phyloP scores from a whole-genome alignment of 2,797 vertebrate genomes.

The Pseudochromis fuscus region DNA sequence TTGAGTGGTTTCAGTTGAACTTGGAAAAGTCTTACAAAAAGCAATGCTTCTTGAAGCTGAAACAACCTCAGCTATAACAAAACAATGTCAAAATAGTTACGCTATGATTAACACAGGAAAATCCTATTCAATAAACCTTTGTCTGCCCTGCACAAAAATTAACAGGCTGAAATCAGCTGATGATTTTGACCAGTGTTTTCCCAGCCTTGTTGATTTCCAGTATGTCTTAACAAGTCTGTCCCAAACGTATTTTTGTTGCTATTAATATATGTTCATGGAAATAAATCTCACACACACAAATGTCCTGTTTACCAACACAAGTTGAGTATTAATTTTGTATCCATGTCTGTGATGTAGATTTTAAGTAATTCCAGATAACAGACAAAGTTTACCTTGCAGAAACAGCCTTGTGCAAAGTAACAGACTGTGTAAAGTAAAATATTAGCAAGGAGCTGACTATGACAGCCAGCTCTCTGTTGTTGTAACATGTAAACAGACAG shows the following conservation, averaged over 20 bases:
- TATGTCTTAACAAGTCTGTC: not conserved
- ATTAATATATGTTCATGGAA: not conserved
- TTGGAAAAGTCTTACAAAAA: not conserved
- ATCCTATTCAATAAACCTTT: not conserved
- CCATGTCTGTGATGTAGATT: conserved; percentile 6
- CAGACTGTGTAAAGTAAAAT: conserved; percentile 8
- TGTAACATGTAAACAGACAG: conserved; percentile 32
- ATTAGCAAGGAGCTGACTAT: not conserved
- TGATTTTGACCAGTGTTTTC: conserved; percentile 21
- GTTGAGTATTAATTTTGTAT: not conserved
- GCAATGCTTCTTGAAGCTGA: not conserved
- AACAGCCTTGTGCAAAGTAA: conserved; percentile 9
- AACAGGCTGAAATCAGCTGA: conserved; percentile 3
- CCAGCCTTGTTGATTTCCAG: not conserved
- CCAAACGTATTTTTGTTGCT: not conserved
- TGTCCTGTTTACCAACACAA: not conserved
- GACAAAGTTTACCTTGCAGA: no score
- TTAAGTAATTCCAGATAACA: no score
- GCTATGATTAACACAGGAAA: not conserved
- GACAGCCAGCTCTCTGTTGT: not conserved
- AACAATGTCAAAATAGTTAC: conserved; percentile 10
- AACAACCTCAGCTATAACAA: not conserved
- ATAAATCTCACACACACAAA: not conserved
- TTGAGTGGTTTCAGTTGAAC: conserved; percentile 20
- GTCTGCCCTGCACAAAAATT: not conserved